Conservation (phyloP, 2,797 vertebrate species). For the Sebastes cheni region DNA sequence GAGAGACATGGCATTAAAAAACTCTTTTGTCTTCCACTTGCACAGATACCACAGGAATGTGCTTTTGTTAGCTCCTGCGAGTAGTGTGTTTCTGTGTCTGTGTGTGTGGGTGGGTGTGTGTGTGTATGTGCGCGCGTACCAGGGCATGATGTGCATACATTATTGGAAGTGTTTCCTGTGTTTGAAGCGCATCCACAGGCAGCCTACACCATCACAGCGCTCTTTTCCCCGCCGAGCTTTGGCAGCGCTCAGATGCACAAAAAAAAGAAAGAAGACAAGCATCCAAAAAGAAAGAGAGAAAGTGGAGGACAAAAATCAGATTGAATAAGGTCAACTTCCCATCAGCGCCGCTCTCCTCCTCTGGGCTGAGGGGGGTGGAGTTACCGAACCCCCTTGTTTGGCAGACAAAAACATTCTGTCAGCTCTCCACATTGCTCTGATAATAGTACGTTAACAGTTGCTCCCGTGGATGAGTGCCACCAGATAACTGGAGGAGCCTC, state of each 20-base stretch:
- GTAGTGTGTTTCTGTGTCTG: conserved; percentile 54
- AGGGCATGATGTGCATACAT: conserved; percentile 67
- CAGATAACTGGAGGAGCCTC: conserved; percentile 42
- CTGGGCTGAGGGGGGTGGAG: conserved; percentile 40
- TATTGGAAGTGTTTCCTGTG: conserved; percentile 59
- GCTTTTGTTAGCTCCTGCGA: conserved; percentile 66
- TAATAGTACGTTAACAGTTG: conserved; percentile 60
- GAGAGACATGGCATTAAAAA: conserved; percentile 67
- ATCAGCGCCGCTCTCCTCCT: conserved; percentile 18
- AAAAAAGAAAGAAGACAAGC: conserved; percentile 37
- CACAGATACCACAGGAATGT: conserved; percentile 80
- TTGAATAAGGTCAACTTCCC: conserved; percentile 63
- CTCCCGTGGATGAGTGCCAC: conserved; percentile 45
- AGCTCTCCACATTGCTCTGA: conserved; percentile 56
- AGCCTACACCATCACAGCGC: conserved; percentile 55
- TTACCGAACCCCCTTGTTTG: conserved; percentile 40
- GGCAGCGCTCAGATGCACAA: conserved; percentile 45
- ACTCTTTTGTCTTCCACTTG: conserved; percentile 75
- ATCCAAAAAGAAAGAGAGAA: conserved; percentile 24
- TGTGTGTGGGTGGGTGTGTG: conserved; percentile 51
- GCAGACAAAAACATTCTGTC: conserved; percentile 61
- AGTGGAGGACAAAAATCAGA: conserved; percentile 9
- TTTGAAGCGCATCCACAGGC: conserved; percentile 72
- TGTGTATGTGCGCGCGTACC: conserved; percentile 51
- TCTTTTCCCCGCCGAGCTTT: conserved; percentile 44